Evolutionary conservation across 2,888 invertebrate genomes (phyloP).

Genomic region (Agrochola circellaris): DNA sequence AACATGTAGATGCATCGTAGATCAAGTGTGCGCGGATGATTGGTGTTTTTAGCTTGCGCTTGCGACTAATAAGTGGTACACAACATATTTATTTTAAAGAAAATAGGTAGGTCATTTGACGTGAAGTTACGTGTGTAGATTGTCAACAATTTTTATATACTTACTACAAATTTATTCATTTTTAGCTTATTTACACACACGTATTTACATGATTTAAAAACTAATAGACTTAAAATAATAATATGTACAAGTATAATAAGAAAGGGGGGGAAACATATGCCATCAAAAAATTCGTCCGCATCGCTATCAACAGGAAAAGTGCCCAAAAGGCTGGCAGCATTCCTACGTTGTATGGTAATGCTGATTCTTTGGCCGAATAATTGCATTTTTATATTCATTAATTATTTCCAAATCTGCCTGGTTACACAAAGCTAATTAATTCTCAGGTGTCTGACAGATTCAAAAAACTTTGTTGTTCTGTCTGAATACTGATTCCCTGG

Average conservation of each 20-base stretch:
- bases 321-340: no score
- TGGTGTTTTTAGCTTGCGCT: constrained; percentile 51
- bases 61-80: constrained; percentile 22
- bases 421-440: not conserved
- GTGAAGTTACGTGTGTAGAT: constrained; percentile 10
- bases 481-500: not conserved
- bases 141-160: not conserved
- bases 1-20: constrained; percentile 32
- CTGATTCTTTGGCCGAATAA: no score
- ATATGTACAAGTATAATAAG: no score
- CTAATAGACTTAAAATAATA: no score
- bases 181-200: no score
- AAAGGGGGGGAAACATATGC: no score
- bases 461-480: not conserved
- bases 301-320: no score
- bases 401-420: not conserved
- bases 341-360: no score
- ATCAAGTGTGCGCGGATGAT: constrained; percentile 46
- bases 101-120: constrained; percentile 19
- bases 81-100: constrained; percentile 12
- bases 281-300: no score
- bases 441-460: not conserved
- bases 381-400: no score
- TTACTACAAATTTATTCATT: no score
- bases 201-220: no score